Percentiles rank a stretch among this genome's conserved stretches.
Conservation (phyloP, 1,140 invertebrate species). For the Gryllus bimaculatus region DNA sequence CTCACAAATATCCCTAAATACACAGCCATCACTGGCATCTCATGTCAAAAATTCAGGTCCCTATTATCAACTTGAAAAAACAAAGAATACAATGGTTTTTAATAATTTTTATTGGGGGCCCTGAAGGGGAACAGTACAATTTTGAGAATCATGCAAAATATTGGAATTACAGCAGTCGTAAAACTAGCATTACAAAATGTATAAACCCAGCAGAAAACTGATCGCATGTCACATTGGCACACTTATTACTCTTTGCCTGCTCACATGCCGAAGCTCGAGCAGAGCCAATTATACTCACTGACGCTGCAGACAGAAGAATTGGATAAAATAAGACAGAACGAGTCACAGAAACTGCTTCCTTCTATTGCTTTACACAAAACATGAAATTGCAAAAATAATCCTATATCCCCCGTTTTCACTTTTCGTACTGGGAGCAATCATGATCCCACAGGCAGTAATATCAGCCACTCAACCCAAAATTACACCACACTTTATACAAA, state of each 20-base stretch:
- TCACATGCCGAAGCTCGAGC: constrained; percentile 11
- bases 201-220: constrained; percentile 21
- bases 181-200: constrained; percentile 22
- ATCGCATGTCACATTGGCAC: constrained; percentile 20
- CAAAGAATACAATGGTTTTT: constrained; percentile 14
- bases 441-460: constrained; percentile 20
- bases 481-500: constrained; percentile 24
- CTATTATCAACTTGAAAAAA: background rate
- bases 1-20: background rate
- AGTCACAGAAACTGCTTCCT: constrained; percentile 13
- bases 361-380: constrained; percentile 17
- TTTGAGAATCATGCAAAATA: constrained; percentile 20
- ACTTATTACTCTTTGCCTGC: constrained; percentile 12
- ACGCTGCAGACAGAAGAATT: background rate
- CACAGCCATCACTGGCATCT: background rate
- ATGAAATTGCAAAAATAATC: constrained; percentile 16
- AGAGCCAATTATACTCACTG: constrained; percentile 8
- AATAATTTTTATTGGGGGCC: constrained; percentile 22
- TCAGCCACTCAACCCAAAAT: constrained; percentile 20
- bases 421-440: constrained; percentile 14
- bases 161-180: constrained; percentile 21
- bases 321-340: constrained; percentile 9
- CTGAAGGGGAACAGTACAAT: constrained; percentile 21
- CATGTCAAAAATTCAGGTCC: background rate
- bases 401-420: constrained; percentile 11